phyloP scores from a whole-genome alignment of 2,113 vertebrate species.

The Heterocephalus glaber region DNA sequence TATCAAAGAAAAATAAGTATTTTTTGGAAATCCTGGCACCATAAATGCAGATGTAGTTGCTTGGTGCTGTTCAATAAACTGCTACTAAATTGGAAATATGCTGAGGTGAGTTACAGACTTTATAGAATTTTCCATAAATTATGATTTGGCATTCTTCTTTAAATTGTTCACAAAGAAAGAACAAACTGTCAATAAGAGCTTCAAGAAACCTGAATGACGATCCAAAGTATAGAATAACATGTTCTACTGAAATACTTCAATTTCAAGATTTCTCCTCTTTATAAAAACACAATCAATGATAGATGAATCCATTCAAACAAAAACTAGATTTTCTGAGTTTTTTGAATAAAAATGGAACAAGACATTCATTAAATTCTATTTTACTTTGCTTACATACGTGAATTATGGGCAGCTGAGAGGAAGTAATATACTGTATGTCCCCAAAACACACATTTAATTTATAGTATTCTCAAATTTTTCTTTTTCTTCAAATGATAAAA shows the following conservation, averaged over 20 bases:
- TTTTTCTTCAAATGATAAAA: neutral
- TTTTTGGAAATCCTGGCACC: neutral
- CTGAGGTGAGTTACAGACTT: neutral
- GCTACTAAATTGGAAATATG: neutral
- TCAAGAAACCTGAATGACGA: neutral
- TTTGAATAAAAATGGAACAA: conserved; percentile 18
- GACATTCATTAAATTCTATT: neutral
- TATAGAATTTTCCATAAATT: neutral
- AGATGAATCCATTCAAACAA: neutral
- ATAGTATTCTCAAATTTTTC: neutral
- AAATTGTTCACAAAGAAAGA: neutral
- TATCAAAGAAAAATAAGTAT: neutral
- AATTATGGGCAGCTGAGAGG: neutral
- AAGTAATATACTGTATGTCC: neutral
- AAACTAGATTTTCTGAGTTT: neutral
- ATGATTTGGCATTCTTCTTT: neutral
- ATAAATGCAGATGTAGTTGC: neutral
- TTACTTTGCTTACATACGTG: neutral
- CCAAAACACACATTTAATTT: neutral
- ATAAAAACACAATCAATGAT: neutral
- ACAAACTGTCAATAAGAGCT: neutral
- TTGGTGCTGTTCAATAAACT: neutral
- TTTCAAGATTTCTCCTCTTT: neutral
- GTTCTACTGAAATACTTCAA: neutral
- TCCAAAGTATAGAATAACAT: conserved; percentile 7